Conservation (phyloP, 2,888 invertebrate genomes). For the Rhabditoides inermis region DNA sequence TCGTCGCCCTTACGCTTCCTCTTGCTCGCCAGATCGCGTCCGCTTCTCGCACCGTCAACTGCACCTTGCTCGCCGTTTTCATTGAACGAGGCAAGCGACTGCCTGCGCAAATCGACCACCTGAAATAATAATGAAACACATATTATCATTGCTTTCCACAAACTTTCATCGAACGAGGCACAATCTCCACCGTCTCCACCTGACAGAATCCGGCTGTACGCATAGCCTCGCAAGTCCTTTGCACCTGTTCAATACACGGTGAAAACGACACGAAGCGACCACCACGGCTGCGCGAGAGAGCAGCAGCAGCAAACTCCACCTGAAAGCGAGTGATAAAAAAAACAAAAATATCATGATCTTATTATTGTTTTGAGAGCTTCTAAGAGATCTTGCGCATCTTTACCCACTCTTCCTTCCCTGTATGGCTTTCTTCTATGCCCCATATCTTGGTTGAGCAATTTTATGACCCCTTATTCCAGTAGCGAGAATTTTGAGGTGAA, state of each 20-base stretch:
- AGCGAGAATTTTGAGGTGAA: too few species aligned
- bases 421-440: too few species aligned
- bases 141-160: not conserved
- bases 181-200: slow-evolving; percentile 46
- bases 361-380: too few species aligned
- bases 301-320: slow-evolving; percentile 23
- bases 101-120: slow-evolving; percentile 13
- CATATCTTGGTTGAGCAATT: too few species aligned
- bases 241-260: slow-evolving; percentile 61
- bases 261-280: slow-evolving; percentile 57
- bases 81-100: slow-evolving; percentile 27
- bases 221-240: slow-evolving; percentile 71
- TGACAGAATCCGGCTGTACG: slow-evolving; percentile 72
- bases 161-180: slow-evolving; percentile 32
- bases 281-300: slow-evolving; percentile 60
- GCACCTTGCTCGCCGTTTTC: slow-evolving; percentile 17
- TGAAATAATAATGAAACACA: not conserved
- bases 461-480: too few species aligned
- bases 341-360: too few species aligned
- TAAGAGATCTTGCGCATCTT: too few species aligned
- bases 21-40: slow-evolving; percentile 4
- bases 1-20: not conserved
- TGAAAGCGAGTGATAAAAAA: too few species aligned
- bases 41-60: slow-evolving; percentile 4
- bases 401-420: too few species aligned